Conservation (phyloP, 2,888 invertebrate genomes). For the Panorpa germanica region DNA sequence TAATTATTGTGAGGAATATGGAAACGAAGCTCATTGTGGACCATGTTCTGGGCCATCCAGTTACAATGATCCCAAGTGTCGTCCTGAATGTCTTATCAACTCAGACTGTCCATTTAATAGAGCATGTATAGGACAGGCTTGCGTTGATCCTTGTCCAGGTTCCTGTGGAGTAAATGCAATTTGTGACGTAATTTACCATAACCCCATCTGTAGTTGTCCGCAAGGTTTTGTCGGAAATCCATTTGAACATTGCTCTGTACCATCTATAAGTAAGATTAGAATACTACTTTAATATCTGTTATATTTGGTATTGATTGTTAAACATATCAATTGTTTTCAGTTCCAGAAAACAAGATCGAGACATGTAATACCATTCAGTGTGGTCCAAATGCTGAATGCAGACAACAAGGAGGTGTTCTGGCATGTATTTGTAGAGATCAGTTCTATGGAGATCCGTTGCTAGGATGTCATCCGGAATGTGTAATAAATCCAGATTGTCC, state of each 20-base stretch:
- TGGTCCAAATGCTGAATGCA: conserved; percentile 53
- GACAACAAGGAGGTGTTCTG: conserved; percentile 39
- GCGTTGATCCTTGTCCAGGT: conserved; percentile 61
- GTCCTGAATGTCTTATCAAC: conserved; percentile 66
- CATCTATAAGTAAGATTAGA: conserved; percentile 27
- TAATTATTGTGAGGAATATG: conserved; percentile 47
- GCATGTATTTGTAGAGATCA: conserved; percentile 53
- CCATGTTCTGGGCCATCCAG: conserved; percentile 51
- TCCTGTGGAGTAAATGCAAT: conserved; percentile 57
- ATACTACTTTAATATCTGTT: conserved; percentile 3
- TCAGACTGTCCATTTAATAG: conserved; percentile 62
- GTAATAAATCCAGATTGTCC: conserved; percentile 65
- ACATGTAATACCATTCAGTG: conserved; percentile 53
- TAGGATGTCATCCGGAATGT: conserved; percentile 63
- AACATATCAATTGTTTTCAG: conserved; percentile 20
- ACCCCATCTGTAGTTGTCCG: conserved; percentile 52
- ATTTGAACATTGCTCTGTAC: conserved; percentile 50
- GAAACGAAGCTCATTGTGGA: conserved; percentile 60
- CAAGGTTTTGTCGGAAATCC: conserved; percentile 53
- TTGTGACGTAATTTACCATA: conserved; percentile 50
- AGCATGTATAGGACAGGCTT: conserved; percentile 55
- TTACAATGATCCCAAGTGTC: conserved; percentile 49
- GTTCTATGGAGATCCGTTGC: conserved; percentile 63
- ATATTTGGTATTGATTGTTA: conserved; percentile 4
- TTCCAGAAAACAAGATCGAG: conserved; percentile 22